These are phyloP conservation scores for Stenolophus ochropezus DNA, from an alignment of 2,888 invertebrate species.

Conservation along the genomic window DNA sequence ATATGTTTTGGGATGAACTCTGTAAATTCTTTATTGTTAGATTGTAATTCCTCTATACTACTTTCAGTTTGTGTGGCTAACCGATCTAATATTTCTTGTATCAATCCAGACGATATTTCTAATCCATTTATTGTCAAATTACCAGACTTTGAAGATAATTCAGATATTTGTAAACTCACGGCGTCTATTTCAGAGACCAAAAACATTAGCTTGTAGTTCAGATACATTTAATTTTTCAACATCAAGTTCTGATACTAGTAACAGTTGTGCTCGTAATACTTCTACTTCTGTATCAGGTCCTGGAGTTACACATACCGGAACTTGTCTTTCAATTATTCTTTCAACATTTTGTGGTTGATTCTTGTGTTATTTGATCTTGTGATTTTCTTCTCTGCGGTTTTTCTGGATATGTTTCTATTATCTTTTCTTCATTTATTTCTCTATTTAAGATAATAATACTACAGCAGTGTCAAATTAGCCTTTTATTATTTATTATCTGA, in stretches of 20 bases:
- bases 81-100: constrained; percentile 79
- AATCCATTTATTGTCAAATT: constrained; percentile 81
- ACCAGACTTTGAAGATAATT: constrained; percentile 82
- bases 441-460: too few species aligned
- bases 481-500: too few species aligned
- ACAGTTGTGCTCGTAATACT: constrained; percentile 76
- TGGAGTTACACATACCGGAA: constrained; percentile 63
- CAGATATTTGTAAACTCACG: constrained; percentile 81
- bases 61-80: constrained; percentile 62
- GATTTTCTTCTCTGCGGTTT: constrained; percentile 62
- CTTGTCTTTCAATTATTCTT: constrained; percentile 66
- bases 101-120: constrained; percentile 81
- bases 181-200: constrained; percentile 89
- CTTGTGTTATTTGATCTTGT: constrained; percentile 43
- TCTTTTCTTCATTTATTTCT: constrained; percentile 13
- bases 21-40: constrained; percentile 40
- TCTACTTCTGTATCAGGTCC: constrained; percentile 68
- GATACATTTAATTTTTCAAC: constrained; percentile 87
- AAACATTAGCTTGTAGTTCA: constrained; percentile 85
- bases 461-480: too few species aligned
- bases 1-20: background rate
- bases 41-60: constrained; percentile 49
- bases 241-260: constrained; percentile 85
- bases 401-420: constrained; percentile 13
- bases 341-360: constrained; percentile 62